A percentile compares a stretch with the other conserved stretches of the same genome.
phyloP scores from a whole-genome alignment of 1,140 invertebrate species.

The Drosophila busckii region DNA sequence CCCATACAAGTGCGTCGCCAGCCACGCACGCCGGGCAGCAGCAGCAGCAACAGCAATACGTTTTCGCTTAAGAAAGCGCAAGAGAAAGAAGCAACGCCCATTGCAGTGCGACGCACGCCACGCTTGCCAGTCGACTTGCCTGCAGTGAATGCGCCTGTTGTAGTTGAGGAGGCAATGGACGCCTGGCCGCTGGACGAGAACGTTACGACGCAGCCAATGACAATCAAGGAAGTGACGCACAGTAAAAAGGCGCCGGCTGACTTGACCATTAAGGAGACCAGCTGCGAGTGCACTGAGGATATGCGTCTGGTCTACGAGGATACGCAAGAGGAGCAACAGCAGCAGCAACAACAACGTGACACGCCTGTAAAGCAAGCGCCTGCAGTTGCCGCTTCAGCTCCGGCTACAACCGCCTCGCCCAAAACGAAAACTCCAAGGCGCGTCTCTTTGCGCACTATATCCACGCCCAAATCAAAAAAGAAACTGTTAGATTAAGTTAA shows the following conservation, averaged over 20 bases:
- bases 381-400: not conserved
- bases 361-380: slow-evolving; percentile 48
- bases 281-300: slow-evolving; percentile 81
- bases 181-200: slow-evolving; percentile 80
- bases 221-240: not conserved
- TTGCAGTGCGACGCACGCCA: slow-evolving; percentile 64
- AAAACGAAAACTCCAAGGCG: slow-evolving; percentile 78
- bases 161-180: slow-evolving; percentile 81
- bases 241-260: slow-evolving; percentile 7
- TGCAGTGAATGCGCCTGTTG: slow-evolving; percentile 47
- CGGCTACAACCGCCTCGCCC: slow-evolving; percentile 37
- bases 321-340: slow-evolving; percentile 47
- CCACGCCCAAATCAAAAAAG: slow-evolving; percentile 85
- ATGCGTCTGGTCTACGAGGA: slow-evolving; percentile 85
- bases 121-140: slow-evolving; percentile 42
- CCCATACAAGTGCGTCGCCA: slow-evolving; percentile 62
- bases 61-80: slow-evolving; percentile 35
- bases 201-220: slow-evolving; percentile 10
- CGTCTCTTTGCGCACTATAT: slow-evolving; percentile 86
- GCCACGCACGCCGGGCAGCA: slow-evolving; percentile 62
- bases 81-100: slow-evolving; percentile 61
- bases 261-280: slow-evolving; percentile 78
- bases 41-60: slow-evolving; percentile 19
- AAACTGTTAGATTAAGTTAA: slow-evolving; percentile 76
- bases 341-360: not conserved